Evolutionary conservation across 2,797 vertebrate species (phyloP).

Genomic region (Bufotes viridis): DNA sequence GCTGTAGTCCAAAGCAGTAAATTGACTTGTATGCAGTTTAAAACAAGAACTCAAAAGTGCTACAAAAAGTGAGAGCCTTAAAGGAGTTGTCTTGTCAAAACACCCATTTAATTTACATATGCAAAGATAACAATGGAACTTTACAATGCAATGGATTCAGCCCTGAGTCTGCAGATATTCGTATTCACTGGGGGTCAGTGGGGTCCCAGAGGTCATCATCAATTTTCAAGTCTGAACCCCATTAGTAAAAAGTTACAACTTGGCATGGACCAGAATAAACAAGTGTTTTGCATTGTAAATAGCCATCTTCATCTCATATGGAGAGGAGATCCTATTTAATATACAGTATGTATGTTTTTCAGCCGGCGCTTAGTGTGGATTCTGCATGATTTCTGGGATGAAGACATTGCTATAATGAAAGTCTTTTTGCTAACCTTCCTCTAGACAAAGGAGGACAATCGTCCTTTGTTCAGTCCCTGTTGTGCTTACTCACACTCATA

Average conservation of each 20-base stretch:
- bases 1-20: too few relatives aligned
- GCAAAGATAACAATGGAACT: too few relatives aligned
- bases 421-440: constrained; percentile 27
- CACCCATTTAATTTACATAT: too few relatives aligned
- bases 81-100: too few relatives aligned
- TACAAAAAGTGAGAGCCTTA: too few relatives aligned
- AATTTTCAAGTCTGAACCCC: not conserved
- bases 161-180: too few relatives aligned
- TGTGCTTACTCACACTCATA: constrained; percentile 43
- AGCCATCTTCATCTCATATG: too few relatives aligned
- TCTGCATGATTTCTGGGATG: not conserved
- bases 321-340: too few relatives aligned
- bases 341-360: not conserved
- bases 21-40: too few relatives aligned
- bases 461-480: constrained; percentile 17
- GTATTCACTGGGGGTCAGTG: not conserved
- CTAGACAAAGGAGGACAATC: constrained; percentile 14
- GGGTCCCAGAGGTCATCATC: not conserved
- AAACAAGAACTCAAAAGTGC: too few relatives aligned
- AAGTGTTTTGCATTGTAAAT: not conserved
- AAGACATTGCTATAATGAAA: constrained; percentile 12
- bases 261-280: not conserved
- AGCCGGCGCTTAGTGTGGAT: not conserved
- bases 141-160: too few relatives aligned
- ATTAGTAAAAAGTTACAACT: not conserved